Base-by-base conservation (phyloP, 2,797 vertebrate species). In the Odontamblyopus lacepedii region DNA sequence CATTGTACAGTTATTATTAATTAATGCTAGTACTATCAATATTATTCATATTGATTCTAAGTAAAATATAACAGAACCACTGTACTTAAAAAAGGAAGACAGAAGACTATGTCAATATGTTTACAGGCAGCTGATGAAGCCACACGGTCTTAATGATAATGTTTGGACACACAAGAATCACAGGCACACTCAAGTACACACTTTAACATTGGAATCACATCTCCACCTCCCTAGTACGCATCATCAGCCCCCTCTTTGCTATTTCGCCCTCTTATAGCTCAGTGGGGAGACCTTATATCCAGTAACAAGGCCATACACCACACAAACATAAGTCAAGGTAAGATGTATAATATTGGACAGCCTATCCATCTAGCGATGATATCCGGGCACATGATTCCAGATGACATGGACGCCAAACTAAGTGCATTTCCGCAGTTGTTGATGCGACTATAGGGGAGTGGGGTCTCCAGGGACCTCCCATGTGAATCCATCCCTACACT, bases 371-470 rank as follows among this genome's bases (percentile, higher is more conserved):
- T 61, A 32, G 59, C 29, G 27, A 38, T 76, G 73, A 78, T 69
- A 80, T 77, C 60, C 19, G 69, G 56, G 53, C 74, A 56, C 63
- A 27, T 83, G 83, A 90, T 85, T 78, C 80, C 51, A 68, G 63
- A 63, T 76, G 88, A 72, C 87, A 72, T 78, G 78, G 75, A 77
- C 63, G 79, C 82, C 79, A 78, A 57, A 68, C 80, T 87, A 82
- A 85, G 80, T 88, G 85, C 84, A 86, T 89, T 86, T 78, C 78
- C 72, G 19, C 61, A 86, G 85, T 82, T 83, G 89, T 90, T 91
- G 85, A 89, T 91, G 86, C 87, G 85, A 81, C 83, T 88, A 88
- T 89, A 86, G 81, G 71, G 81, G 85, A 82, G 83, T 75, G 69
- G 1, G 0, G 79, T 83, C 90, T 86, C 83, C 0, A 19, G 88